Percentiles rank a stretch among this genome's conserved stretches.
Conservation (phyloP, 2,113 vertebrate species). For the Hucho hucho region DNA sequence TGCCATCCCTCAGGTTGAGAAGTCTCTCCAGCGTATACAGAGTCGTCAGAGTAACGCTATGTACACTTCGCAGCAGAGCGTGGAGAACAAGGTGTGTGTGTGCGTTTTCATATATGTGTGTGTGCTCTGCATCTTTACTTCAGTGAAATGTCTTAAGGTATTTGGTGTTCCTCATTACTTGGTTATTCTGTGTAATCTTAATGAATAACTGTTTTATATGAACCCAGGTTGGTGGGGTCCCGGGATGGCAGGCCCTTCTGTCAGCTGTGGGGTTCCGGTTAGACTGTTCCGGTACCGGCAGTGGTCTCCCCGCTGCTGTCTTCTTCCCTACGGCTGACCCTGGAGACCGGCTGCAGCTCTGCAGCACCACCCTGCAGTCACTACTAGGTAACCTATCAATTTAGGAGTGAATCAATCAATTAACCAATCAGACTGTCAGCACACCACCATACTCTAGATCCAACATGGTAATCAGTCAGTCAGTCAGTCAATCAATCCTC, state of each 20-base stretch:
- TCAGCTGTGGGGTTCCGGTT: constrained; percentile 90
- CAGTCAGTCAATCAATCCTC: neutral
- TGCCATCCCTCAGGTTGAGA: constrained; percentile 81
- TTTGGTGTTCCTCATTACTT: too few relatives aligned
- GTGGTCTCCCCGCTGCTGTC: constrained; percentile 85
- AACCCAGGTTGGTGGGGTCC: constrained; percentile 77
- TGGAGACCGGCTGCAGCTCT: constrained; percentile 88
- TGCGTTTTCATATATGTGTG: constrained; percentile 1
- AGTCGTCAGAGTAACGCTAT: constrained; percentile 92
- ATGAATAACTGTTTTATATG: neutral
- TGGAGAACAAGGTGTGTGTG: constrained; percentile 88
- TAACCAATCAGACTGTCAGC: neutral
- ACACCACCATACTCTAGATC: neutral
- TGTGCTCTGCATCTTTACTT: constrained; percentile 1
- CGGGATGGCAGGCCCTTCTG: constrained; percentile 92
- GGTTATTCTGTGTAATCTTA: too few relatives aligned
- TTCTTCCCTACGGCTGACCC: constrained; percentile 94
- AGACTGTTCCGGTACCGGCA: constrained; percentile 81
- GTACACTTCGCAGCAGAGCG: constrained; percentile 96
- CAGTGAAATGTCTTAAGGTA: constrained; percentile 3
- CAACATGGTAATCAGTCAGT: neutral
- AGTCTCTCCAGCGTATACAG: constrained; percentile 94
- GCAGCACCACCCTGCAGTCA: constrained; percentile 90
- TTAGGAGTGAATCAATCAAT: neutral
- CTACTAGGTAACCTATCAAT: constrained; percentile 82